Base-by-base conservation (phyloP, 2,797 vertebrate species). In the Galagoides demidoff region DNA sequence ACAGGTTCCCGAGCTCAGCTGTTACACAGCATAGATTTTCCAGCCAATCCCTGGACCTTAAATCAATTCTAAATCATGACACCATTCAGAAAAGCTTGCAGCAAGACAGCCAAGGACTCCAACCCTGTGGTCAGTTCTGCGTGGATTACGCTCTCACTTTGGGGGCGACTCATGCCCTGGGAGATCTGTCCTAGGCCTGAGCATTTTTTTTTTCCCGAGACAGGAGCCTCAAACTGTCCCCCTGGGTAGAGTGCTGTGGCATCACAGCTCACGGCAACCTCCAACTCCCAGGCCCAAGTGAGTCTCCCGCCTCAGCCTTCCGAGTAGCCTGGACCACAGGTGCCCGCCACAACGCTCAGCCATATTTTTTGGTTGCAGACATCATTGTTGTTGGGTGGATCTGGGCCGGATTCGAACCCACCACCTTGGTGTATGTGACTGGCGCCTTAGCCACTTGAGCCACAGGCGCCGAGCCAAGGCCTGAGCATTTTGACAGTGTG, bases 31-130 rank as follows among this genome's bases (percentile, higher is more conserved):
- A 13, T 52, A 29, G 82, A 63, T 45, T 95, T 81, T 20, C 74
- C 2, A 29, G 61, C 76, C 34, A 23, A 19, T 19, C 52, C 71
- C 0, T 5, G 55, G 2, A 16, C 76, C 39, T 3, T 71, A 61
- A 89, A 77, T 14, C 95, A 81, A 19, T 91, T 43, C 34, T 94
- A 59, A 23, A 68, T 20, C 86, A 70, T 76, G 49, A 92, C 52
- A 85, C 49, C 43, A 12, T 90, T 97, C 39, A 20, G 86, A 93
- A 86, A 85, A 23, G 86, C 49, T 27, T 1, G 3, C 22, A 2
- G 64, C 29, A 92, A 68, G 87, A 73, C 43, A 71, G 34, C 27
- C 84, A 19, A 70, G 37, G 43, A 4, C 20, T 27, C 68, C 45
- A 37, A 2, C 3, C 7, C 27, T 45, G 37, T 25, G 6, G 14